Evolutionary conservation across 2,113 vertebrate genomes (phyloP), one percentile per base, ranked within the genome.

Genomic region (Lates calcarifer): DNA sequence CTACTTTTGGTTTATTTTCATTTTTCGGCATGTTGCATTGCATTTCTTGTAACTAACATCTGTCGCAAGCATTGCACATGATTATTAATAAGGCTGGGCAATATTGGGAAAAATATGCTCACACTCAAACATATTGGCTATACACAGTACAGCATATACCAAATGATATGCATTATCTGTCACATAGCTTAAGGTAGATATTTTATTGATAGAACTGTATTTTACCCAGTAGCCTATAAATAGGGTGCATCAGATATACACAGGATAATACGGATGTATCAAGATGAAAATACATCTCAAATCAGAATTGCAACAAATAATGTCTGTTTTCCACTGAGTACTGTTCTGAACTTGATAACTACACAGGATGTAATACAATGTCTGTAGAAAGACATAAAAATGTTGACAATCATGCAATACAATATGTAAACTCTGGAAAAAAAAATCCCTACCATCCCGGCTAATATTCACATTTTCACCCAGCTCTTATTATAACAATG

Each of bases 401-500:
- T 45, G 43, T 45, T 45, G 43, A 41, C 43, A 45, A 18, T 45
- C 43, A 47, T 51, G 22, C 22, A 51, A 3, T n/a, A 11, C 6
- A n/a, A 49, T 22, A 22, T 22, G 43, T 5, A 43, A 15, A 43
- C 14, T 9, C 10, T 37, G 35, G 10, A 51, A 51, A 49, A 37
- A 24, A 3, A 20, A 20, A 13, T 22, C 9, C 9, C 13, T 61
- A n/a, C 35, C 35, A 63, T 26, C 13, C 33, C 10, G 9, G n/a
- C 51, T 55, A 5, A 55, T 24, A 63, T 76, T 51, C 15, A 17
- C 15, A 58, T 58, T 58, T 31, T 60, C 14, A 39, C 26, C 90
- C 84, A 86, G 86, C 77, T 82, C 84, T 89, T 81, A 68, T 81
- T 87, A 67, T 51, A 74, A 84, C 24, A 81, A 84, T 89, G 91